phyloP scores from a whole-genome alignment of 1,140 invertebrate genomes.

The Battus philenor region DNA sequence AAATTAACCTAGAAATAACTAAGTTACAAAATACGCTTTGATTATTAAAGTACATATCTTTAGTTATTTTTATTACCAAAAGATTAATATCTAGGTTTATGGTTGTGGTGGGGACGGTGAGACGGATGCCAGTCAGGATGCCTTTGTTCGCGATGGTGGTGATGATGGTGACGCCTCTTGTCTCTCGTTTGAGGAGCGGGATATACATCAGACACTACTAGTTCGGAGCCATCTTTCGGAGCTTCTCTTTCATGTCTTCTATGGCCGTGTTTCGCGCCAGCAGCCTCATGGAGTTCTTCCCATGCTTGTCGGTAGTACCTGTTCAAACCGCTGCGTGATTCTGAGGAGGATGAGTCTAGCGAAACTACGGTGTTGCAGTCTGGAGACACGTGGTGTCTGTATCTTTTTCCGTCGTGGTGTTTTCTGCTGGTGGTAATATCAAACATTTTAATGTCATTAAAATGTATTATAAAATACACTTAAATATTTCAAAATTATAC shows the following conservation, averaged over 20 bases:
- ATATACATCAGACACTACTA: constrained; percentile 86
- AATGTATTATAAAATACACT: no score
- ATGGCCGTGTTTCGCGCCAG: constrained; percentile 76
- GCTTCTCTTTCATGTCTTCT: constrained; percentile 70
- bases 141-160: constrained; percentile 82
- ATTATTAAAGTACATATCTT: not conserved
- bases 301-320: constrained; percentile 91
- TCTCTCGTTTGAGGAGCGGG: constrained; percentile 76
- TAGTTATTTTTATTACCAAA: constrained; percentile 9
- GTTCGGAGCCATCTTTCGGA: constrained; percentile 87
- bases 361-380: constrained; percentile 93
- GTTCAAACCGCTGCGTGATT: constrained; percentile 88
- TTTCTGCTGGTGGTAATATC: constrained; percentile 38
- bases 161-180: constrained; percentile 88
- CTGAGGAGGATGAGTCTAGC: constrained; percentile 89
- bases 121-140: constrained; percentile 56
- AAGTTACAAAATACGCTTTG: constrained; percentile 4
- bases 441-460: not conserved
- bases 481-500: no score
- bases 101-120: constrained; percentile 63
- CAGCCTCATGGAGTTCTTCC: constrained; percentile 92
- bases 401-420: constrained; percentile 86
- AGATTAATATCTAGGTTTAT: constrained; percentile 62
- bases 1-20: constrained; percentile 2
- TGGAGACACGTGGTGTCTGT: constrained; percentile 89